Conservation (phyloP, 2,797 vertebrate species). For the Brachyrhaphis roseni region DNA sequence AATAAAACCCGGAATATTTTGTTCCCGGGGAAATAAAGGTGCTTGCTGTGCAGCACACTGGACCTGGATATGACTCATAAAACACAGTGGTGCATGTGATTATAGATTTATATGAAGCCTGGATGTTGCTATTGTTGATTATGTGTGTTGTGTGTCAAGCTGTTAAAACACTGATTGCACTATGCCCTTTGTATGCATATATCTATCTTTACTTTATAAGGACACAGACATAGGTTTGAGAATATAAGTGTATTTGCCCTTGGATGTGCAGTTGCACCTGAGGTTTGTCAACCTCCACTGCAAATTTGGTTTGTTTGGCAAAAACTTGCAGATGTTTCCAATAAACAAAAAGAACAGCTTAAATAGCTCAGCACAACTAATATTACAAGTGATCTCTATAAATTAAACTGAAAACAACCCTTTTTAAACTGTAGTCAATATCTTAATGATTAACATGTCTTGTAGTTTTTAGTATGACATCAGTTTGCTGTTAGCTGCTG, state of each 20-base stretch:
- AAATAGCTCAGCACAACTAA: slow-evolving; percentile 2
- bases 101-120: slow-evolving; percentile 55
- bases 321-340: neutral
- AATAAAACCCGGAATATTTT: slow-evolving; percentile 72
- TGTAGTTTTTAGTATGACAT: neutral
- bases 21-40: slow-evolving; percentile 64
- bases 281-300: neutral
- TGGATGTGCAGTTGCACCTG: slow-evolving; percentile 6
- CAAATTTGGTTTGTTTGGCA: neutral
- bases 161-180: slow-evolving; percentile 42
- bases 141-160: slow-evolving; percentile 44
- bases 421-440: neutral
- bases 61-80: slow-evolving; percentile 58
- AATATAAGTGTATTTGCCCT: slow-evolving; percentile 14
- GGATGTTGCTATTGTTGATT: slow-evolving; percentile 47
- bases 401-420: neutral
- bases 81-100: slow-evolving; percentile 51
- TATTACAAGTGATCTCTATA: neutral
- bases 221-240: neutral
- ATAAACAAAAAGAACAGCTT: slow-evolving; percentile 25
- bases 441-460: too few species aligned
- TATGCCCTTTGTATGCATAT: slow-evolving; percentile 1
- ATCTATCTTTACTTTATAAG: neutral
- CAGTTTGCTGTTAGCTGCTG: neutral
- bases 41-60: slow-evolving; percentile 30